Percentiles rank a stretch among this genome's conserved stretches.
Evolutionary conservation across 2,113 vertebrate species (phyloP).

Genomic region (Rhea pennata): DNA sequence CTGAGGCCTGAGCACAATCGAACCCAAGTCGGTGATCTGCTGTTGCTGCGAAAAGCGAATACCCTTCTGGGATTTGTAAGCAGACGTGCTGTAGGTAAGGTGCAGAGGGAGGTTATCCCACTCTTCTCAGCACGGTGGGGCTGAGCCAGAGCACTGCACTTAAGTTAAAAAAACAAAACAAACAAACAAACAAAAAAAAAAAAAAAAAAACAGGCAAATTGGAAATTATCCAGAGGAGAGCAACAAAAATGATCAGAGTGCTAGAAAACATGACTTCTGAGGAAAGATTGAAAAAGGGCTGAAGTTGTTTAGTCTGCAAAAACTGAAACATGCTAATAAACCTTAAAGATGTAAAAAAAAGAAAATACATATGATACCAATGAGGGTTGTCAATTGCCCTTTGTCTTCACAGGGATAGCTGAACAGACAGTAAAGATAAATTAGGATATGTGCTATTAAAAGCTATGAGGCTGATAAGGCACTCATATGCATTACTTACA

Average conservation of each 20-base stretch:
- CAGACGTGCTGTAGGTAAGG: not conserved
- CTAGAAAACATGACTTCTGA: constrained; percentile 37
- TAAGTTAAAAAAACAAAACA: not conserved
- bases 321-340: constrained; percentile 6
- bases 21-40: not conserved
- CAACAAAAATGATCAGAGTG: constrained; percentile 31
- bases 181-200: too few relatives aligned
- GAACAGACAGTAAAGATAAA: not conserved
- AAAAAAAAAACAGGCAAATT: not conserved
- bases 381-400: not conserved
- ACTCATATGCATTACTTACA: not conserved
- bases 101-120: not conserved
- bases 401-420: not conserved
- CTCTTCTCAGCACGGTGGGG: not conserved
- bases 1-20: fast-evolving
- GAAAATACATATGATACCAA: not conserved
- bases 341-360: not conserved
- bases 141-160: not conserved
- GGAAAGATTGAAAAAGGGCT: constrained; percentile 37
- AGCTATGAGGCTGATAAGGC: not conserved
- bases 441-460: not conserved
- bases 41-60: not conserved
- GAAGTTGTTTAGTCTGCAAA: constrained; percentile 62
- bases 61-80: not conserved
- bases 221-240: constrained; percentile 25